phyloP scores from a whole-genome alignment of 1,140 invertebrate genomes.

The Sycophila sp. region DNA sequence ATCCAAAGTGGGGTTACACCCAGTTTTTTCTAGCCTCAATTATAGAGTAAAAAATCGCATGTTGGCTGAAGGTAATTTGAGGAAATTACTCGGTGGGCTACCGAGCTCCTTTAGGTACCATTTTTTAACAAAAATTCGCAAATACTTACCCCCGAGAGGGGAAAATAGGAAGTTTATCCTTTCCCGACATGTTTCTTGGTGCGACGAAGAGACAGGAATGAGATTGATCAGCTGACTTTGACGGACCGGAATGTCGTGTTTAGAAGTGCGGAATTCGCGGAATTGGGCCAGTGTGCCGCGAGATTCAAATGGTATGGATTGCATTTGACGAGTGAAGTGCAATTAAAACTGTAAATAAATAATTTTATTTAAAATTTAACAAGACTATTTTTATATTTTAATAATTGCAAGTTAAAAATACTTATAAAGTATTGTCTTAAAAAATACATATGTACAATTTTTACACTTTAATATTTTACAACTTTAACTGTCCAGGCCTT shows the following conservation, averaged over 20 bases:
- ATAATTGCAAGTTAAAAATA: neutral
- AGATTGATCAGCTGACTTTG: conserved; percentile 64
- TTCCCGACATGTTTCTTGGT: conserved; percentile 85
- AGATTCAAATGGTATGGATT: conserved; percentile 8
- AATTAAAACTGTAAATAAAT: neutral
- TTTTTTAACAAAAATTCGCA: conserved; percentile 5
- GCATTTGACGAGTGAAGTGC: neutral
- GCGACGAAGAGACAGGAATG: conserved; percentile 54
- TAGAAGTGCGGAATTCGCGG: conserved; percentile 11
- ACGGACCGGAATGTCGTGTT: conserved; percentile 47
- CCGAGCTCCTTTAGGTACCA: conserved; percentile 7
- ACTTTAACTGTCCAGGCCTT: conserved; percentile 58
- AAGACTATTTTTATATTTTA: neutral
- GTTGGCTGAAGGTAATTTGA: conserved; percentile 11
- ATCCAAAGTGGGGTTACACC: conserved; percentile 58
- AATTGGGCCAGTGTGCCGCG: conserved; percentile 18
- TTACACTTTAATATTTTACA: conserved; percentile 14
- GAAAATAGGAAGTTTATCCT: conserved; percentile 95
- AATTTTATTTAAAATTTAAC: conserved; percentile 2
- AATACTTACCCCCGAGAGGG: conserved; percentile 95
- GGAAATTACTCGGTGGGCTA: conserved; percentile 2
- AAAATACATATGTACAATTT: neutral
- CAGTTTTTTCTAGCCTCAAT: conserved; percentile 43
- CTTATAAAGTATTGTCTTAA: neutral
- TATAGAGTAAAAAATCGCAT: conserved; percentile 3